phyloP scores from a whole-genome alignment of 2,888 invertebrate genomes.

The Cryptophagus acutangulus region DNA sequence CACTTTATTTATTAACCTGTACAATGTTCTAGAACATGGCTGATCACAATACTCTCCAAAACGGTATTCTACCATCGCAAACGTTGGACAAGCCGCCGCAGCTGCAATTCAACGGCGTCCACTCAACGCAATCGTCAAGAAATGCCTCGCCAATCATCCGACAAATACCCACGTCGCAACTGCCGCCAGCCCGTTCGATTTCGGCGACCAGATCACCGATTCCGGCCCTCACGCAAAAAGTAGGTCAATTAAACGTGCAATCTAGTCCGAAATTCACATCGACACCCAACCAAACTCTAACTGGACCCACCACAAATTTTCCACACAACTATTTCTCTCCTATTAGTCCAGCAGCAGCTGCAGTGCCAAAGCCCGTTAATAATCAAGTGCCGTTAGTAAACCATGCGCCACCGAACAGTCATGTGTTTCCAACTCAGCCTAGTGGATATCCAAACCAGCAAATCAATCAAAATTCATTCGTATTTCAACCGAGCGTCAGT shows the following conservation, averaged over 20 bases:
- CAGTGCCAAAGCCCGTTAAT: constrained; percentile 2
- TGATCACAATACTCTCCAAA: constrained; percentile 33
- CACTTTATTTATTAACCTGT: neutral
- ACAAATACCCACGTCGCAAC: constrained; percentile 38
- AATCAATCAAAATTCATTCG: too few species aligned
- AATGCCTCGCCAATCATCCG: constrained; percentile 42
- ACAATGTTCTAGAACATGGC: constrained; percentile 18
- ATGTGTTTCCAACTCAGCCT: too few species aligned
- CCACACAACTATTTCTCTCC: constrained; percentile 5
- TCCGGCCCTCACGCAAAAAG: constrained; percentile 28
- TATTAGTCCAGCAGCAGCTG: constrained; percentile 1
- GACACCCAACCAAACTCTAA: constrained; percentile 29
- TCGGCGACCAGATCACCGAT: constrained; percentile 23
- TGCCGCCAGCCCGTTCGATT: constrained; percentile 29
- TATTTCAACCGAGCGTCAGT: too few species aligned
- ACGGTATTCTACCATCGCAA: constrained; percentile 34
- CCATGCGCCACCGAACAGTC: neutral
- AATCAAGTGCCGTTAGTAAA: constrained; percentile 5
- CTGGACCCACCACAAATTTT: constrained; percentile 2
- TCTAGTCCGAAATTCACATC: constrained; percentile 27
- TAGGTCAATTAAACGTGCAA: constrained; percentile 30
- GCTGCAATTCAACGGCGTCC: constrained; percentile 40
- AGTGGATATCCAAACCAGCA: too few species aligned
- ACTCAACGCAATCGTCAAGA: constrained; percentile 44
- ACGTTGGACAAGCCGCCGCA: constrained; percentile 16